phyloP scores from a whole-genome alignment of 2,888 invertebrate species.

The Acleris holmiana region DNA sequence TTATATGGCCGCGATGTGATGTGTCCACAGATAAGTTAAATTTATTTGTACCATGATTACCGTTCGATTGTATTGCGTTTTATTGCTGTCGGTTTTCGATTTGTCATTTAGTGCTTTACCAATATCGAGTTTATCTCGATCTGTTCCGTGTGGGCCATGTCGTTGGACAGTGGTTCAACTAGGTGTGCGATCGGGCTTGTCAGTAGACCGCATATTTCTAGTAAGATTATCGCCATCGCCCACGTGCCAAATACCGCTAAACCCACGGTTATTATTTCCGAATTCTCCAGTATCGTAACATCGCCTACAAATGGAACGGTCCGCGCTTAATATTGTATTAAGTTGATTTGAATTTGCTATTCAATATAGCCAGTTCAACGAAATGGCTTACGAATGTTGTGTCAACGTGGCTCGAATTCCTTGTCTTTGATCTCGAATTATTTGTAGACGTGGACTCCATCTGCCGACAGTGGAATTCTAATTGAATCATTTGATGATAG shows the following conservation, averaged over 20 bases:
- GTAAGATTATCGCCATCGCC: slow-evolving; percentile 38
- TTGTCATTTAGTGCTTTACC: slow-evolving; percentile 55
- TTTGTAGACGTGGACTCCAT: slow-evolving; percentile 42
- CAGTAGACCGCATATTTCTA: slow-evolving; percentile 41
- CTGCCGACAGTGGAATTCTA: slow-evolving; percentile 46
- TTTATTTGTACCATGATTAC: slow-evolving; percentile 55
- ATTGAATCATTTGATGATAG: slow-evolving; percentile 45
- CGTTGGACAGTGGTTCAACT: neutral
- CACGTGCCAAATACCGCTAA: slow-evolving; percentile 41
- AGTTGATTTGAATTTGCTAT: slow-evolving; percentile 37
- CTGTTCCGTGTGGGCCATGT: slow-evolving; percentile 42
- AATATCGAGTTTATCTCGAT: slow-evolving; percentile 48
- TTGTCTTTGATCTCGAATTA: slow-evolving; percentile 50
- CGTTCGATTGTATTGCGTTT: slow-evolving; percentile 60
- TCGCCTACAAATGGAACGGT: slow-evolving; percentile 39
- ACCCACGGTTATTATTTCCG: slow-evolving; percentile 41
- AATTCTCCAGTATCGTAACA: slow-evolving; percentile 41
- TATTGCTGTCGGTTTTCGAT: slow-evolving; percentile 58
- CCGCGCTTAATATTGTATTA: slow-evolving; percentile 39
- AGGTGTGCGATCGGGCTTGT: slow-evolving; percentile 26
- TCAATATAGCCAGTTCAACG: slow-evolving; percentile 27
- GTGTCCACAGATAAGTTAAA: slow-evolving; percentile 55
- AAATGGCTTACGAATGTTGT: slow-evolving; percentile 42
- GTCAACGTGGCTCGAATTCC: slow-evolving; percentile 49
- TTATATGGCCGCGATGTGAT: slow-evolving; percentile 50